phyloP scores from a whole-genome alignment of 2,888 invertebrate genomes.

The Diplolepis rosae region DNA sequence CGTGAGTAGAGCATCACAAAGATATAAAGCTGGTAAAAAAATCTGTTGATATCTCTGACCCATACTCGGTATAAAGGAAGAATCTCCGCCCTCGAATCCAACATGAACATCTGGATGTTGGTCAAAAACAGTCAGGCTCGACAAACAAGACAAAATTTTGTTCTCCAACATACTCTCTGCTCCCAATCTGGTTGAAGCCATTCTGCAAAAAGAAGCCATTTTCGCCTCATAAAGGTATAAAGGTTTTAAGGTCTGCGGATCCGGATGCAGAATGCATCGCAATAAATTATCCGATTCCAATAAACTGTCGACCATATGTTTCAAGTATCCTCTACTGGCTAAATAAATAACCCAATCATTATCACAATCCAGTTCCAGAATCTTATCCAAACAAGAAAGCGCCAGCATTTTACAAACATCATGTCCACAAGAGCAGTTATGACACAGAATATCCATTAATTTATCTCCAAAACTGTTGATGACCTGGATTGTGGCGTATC shows the following conservation, averaged over 20 bases:
- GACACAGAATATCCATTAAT: constrained; percentile 86
- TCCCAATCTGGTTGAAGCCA: constrained; percentile 82
- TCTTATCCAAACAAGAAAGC: constrained; percentile 85
- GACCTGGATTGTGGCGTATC: constrained; percentile 77
- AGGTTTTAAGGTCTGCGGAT: constrained; percentile 82
- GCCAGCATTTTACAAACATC: constrained; percentile 93
- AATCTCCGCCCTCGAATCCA: constrained; percentile 61
- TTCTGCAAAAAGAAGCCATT: constrained; percentile 84
- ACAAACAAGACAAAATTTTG: constrained; percentile 78
- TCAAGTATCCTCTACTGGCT: constrained; percentile 82
- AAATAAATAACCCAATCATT: constrained; percentile 80
- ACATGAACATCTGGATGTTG: constrained; percentile 82
- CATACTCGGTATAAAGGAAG: constrained; percentile 78
- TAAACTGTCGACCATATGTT: constrained; percentile 88
- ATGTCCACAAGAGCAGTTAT: constrained; percentile 91
- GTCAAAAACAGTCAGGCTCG: constrained; percentile 82
- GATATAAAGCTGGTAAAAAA: constrained; percentile 85
- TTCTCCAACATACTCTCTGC: constrained; percentile 79
- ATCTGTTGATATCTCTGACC: constrained; percentile 87
- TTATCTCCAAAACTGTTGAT: constrained; percentile 86
- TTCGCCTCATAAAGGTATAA: constrained; percentile 92
- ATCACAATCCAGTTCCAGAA: constrained; percentile 84
- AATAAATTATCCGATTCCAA: constrained; percentile 84
- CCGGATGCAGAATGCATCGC: constrained; percentile 79
- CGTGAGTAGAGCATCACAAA: constrained; percentile 88